Conservation (phyloP, 2,113 vertebrate species). For the Protomyctophum bolini region DNA sequence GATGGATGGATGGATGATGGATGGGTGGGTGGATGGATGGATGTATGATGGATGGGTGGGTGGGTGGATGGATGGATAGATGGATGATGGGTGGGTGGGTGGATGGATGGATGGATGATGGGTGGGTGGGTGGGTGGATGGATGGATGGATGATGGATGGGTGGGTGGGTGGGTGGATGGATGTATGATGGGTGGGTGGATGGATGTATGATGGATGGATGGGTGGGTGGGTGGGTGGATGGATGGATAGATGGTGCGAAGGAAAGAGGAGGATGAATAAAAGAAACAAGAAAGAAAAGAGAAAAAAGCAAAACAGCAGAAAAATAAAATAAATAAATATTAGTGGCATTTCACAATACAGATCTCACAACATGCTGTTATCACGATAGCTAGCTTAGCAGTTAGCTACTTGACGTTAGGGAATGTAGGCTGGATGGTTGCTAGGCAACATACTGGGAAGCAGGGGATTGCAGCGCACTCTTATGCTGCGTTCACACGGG, state of each 20-base stretch:
- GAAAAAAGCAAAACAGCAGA: conserved; percentile 72
- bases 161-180: too few relatives aligned
- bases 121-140: too few relatives aligned
- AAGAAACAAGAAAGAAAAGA: conserved; percentile 44
- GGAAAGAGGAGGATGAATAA: conserved; percentile 50
- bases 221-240: neutral
- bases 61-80: neutral
- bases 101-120: neutral
- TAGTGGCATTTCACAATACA: conserved; percentile 80
- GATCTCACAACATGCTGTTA: conserved; percentile 75
- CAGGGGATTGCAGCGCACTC: conserved; percentile 5
- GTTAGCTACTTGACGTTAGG: conserved; percentile 44
- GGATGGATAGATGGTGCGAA: neutral
- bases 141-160: too few relatives aligned
- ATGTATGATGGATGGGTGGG: too few relatives aligned
- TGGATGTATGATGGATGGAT: neutral
- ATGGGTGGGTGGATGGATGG: too few relatives aligned
- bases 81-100: conserved; percentile 3
- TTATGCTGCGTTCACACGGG: neutral
- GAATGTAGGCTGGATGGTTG: conserved; percentile 42
- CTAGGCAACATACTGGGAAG: conserved; percentile 17
- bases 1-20: neutral
- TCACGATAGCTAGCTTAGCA: conserved; percentile 59
- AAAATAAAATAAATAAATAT: conserved; percentile 77
- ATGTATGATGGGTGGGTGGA: too few relatives aligned